Base-by-base conservation (phyloP, 2,113 vertebrate species). In the Poeciliopsis prolifica region DNA sequence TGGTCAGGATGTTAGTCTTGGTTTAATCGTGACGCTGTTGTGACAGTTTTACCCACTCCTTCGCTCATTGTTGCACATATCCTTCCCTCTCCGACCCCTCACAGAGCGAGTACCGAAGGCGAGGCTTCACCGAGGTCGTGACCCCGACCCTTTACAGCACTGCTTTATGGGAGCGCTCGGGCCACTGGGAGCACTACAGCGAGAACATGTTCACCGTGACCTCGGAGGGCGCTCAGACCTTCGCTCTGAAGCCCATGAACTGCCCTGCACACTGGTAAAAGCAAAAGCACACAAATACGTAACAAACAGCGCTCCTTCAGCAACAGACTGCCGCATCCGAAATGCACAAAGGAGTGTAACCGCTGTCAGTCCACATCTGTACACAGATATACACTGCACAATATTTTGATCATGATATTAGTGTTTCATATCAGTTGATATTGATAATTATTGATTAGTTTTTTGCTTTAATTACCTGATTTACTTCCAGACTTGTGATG, bases 191-290 rank as follows among this genome's bases (percentile, higher is more conserved):
- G 67, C 97, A 98, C 85, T 98, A 97, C 82, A 92, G 92, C 6
- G 82, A 96, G 77, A 93, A 97, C 90, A 98, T 99, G 94, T 99
- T 98, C 89, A 92, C 95, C 0, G 94, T 98, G 84, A 85, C 69
- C 0, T 87, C 94, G 0, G 77, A 94, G 61, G 87, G 82, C 71
- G 70, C 92, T 0, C 93, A 95, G 83, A 94, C 80, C 0, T 96
- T 95, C 0, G 96, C 97, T 28, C 96, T 99, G 70, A 99, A 98
- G 79, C 97, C 97, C 69, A 98, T 99, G 97, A 98, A 98, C 90
- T 98, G 97, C 75, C 97, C 97, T 0, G 97, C 96, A 0, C 97
- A 98, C 91, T 99, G 97, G 97, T 98, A 83, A 94, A 89, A 1
- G n/a, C 78, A 54, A 40, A 17, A 26, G n/a, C 33, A 19, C 78